Conservation (phyloP, 2,113 vertebrate species). For the Falcunculus frontatus region DNA sequence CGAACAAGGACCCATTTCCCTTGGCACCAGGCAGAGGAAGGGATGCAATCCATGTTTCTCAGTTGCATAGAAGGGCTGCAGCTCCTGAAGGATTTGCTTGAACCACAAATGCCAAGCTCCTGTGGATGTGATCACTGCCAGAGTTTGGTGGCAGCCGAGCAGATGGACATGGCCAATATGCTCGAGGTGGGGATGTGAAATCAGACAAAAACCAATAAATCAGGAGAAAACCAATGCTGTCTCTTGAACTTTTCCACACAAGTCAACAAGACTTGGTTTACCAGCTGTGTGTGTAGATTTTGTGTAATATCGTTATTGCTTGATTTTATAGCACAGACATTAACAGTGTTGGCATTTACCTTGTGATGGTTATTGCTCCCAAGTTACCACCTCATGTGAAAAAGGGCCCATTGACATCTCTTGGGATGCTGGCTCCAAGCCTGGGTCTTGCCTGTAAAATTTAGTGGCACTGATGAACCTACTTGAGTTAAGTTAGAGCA, state of each 20-base stretch:
- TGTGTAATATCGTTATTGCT: neutral
- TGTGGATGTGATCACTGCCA: neutral
- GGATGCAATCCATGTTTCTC: neutral
- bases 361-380: neutral
- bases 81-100: neutral
- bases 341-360: neutral
- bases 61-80: neutral
- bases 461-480: neutral
- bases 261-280: neutral
- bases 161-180: neutral
- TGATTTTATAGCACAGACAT: neutral
- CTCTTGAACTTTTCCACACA: neutral
- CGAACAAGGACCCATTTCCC: neutral
- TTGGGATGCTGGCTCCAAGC: neutral
- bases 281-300: neutral
- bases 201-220: neutral
- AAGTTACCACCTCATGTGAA: neutral
- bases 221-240: neutral
- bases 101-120: neutral
- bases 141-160: neutral
- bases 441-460: neutral
- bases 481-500: neutral
- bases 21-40: neutral
- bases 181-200: neutral
- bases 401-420: neutral